Evolutionary conservation across 1,140 invertebrate species (phyloP).

Genomic region (Drosophila pruinosa): DNA sequence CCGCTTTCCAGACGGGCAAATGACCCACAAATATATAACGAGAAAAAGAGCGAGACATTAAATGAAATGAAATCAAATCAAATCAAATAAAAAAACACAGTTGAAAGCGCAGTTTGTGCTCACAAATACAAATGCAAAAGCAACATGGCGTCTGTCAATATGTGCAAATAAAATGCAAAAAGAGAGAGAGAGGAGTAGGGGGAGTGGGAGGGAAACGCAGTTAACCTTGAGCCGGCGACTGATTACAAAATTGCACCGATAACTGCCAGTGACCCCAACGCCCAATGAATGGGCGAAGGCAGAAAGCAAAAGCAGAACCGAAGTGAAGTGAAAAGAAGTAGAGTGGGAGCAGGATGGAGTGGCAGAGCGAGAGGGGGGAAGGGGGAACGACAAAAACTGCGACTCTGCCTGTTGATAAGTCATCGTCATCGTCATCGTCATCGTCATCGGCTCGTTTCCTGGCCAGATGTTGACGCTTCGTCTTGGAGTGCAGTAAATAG

Average conservation of each 20-base stretch:
- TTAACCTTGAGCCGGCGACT: constrained; percentile 75
- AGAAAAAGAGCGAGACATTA: neutral
- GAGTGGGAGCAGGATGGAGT: neutral
- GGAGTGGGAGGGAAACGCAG: neutral
- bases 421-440: neutral
- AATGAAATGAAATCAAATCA: constrained; percentile 27
- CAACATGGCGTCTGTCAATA: constrained; percentile 62
- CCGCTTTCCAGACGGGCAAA: constrained; percentile 62
- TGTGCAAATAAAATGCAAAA: constrained; percentile 39
- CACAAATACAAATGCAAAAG: constrained; percentile 17
- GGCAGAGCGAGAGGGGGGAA: neutral
- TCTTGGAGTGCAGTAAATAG: neutral
- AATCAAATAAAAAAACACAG: constrained; percentile 42
- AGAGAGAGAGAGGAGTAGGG: neutral
- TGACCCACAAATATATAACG: constrained; percentile 64
- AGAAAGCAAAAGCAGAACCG: constrained; percentile 18
- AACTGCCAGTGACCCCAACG: constrained; percentile 74
- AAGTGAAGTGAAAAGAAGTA: neutral
- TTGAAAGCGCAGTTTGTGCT: constrained; percentile 26
- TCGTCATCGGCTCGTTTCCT: neutral
- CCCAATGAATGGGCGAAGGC: constrained; percentile 32
- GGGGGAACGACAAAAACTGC: neutral
- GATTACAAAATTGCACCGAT: constrained; percentile 81
- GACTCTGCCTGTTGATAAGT: constrained; percentile 7
- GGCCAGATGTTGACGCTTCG: neutral